phyloP scores from a whole-genome alignment of 2,113 vertebrate species.

The Macroglossus sobrinus region DNA sequence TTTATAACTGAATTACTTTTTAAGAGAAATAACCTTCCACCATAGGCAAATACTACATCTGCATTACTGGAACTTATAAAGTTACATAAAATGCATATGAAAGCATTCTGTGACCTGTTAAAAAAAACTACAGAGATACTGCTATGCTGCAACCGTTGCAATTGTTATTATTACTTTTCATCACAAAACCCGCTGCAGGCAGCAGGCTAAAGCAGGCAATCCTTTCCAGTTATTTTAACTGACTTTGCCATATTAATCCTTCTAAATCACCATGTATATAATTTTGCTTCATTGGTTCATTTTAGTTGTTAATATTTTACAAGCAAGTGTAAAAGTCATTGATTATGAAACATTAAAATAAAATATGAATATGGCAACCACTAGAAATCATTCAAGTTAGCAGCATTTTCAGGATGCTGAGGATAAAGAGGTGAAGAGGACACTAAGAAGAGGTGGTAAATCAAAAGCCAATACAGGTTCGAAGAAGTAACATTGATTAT shows the following conservation, averaged over 20 bases:
- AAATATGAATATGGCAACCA: not conserved
- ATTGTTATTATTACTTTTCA: not conserved
- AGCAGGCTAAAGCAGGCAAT: not conserved
- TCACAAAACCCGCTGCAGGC: not conserved
- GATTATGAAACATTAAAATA: not conserved
- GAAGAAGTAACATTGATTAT: not conserved
- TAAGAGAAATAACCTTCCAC: not conserved
- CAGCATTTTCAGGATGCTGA: not conserved
- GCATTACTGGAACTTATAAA: not conserved
- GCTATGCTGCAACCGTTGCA: too few relatives aligned
- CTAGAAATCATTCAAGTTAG: not conserved
- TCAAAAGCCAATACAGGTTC: not conserved
- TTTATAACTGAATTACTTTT: not conserved
- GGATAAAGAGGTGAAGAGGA: not conserved
- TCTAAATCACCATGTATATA: not conserved
- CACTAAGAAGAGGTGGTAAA: not conserved
- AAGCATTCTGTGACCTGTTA: not conserved
- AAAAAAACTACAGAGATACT: not conserved
- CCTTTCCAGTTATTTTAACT: not conserved
- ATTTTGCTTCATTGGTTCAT: not conserved
- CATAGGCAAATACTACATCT: not conserved
- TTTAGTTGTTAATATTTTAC: not conserved
- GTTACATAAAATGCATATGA: not conserved
- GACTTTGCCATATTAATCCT: not conserved
- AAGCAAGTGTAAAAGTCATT: not conserved